phyloP scores from a whole-genome alignment of 2,113 vertebrate species.

The Todiramphus chloris region DNA sequence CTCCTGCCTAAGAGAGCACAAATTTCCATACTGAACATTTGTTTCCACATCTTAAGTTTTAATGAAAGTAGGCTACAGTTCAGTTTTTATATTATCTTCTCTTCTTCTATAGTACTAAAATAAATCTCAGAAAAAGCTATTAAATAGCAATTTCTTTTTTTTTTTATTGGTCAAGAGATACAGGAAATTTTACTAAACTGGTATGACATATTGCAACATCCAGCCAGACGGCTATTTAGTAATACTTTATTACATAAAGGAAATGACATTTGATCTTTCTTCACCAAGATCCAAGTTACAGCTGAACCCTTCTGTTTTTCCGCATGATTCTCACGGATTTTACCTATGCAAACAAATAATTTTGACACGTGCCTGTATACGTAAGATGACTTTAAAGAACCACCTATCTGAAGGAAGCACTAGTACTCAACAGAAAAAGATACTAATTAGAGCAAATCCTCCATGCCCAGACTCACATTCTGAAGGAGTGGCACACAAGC shows the following conservation, averaged over 20 bases:
- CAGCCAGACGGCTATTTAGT: not conserved
- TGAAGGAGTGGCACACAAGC: not conserved
- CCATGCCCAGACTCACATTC: not conserved
- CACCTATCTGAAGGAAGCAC: not conserved
- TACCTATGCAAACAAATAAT: not conserved
- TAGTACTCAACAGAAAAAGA: not conserved
- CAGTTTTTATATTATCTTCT: not conserved
- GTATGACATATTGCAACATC: conserved; percentile 30
- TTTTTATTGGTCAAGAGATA: not conserved
- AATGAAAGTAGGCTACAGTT: not conserved
- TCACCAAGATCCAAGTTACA: not conserved
- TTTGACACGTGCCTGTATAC: not conserved
- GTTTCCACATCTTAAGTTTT: not conserved
- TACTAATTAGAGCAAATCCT: not conserved
- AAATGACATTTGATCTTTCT: conserved; percentile 53
- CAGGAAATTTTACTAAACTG: not conserved
- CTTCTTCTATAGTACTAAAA: not conserved
- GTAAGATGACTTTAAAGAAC: not conserved
- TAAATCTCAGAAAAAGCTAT: not conserved
- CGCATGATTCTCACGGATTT: not conserved
- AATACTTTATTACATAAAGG: conserved; percentile 40
- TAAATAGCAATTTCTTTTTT: not conserved
- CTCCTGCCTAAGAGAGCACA: not conserved
- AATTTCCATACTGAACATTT: not conserved
- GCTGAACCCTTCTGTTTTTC: conserved; percentile 13